Base-by-base conservation (phyloP, 2,888 invertebrate species). In the Tridacna crocea region DNA sequence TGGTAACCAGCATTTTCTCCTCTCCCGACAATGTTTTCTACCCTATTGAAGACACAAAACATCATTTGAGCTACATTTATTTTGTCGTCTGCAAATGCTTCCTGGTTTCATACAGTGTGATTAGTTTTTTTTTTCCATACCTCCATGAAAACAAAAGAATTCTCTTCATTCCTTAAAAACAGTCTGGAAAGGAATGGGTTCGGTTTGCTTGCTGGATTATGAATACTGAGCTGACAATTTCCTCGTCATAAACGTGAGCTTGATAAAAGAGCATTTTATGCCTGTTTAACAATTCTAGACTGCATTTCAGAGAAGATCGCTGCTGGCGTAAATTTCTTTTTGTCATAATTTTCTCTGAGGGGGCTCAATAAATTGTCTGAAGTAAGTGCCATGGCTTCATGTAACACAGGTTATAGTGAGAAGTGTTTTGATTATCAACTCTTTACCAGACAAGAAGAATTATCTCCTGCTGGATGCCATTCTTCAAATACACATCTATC, bases 301-400 rank as follows among this genome's bases (percentile, higher is more conserved):
- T 19, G 55, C 15, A 55, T 55, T 10, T 55, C 55, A 55, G 15
- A 19, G 17, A 19, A 19, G 19, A 55, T 55, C 55, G 3, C 55
- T 55, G 55, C 15, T 19, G 55, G 1, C 2, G 13, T 19, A 61
- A 61, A 61, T 61, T 61, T 61, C 61, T 22, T 61, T 36, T 24
- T 61, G 61, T 61, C 61, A 61, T 61, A 61, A 24, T 24, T 61
- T 61, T 61, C 61, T 61, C 61, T 24, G 22, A 24, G 61, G 19
- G 12, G 13, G 22, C 61, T 61, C 61, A 13, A 61, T 61, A 61
- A 61, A 61, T 61, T 22, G 22, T 24, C 26, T 22, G n/a, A n/a
- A 55, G 12, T n/a, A 24, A 61, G 19, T 58, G n/a, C 4, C 58
- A 17, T 58, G 58, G 10, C 58, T 58, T 58, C 10, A 58, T n/a